phyloP scores from a whole-genome alignment of 2,888 invertebrate species.

The Resseliella maxima region DNA sequence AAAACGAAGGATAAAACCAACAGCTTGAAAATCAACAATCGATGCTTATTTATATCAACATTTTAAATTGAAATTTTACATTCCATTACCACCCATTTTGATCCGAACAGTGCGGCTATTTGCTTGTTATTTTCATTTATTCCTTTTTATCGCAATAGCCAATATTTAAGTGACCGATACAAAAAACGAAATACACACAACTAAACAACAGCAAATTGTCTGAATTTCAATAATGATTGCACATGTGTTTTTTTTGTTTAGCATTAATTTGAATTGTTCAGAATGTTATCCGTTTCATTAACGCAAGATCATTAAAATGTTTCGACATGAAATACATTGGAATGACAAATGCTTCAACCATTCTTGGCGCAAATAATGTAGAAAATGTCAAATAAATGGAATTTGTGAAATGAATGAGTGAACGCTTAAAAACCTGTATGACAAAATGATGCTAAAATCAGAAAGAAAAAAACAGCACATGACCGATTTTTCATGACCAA shows the following conservation, averaged over 20 bases:
- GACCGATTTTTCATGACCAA: background rate
- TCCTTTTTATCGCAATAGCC: background rate
- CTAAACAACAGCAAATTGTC: conserved; percentile 26
- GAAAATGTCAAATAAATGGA: background rate
- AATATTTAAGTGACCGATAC: background rate
- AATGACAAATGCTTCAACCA: conserved; percentile 17
- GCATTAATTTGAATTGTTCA: background rate
- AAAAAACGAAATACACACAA: background rate
- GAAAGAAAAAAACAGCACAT: background rate
- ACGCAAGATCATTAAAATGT: conserved; percentile 34
- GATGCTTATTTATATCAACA: background rate
- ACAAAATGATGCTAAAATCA: background rate
- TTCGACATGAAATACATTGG: background rate
- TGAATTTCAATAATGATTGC: conserved; percentile 38
- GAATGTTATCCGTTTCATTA: background rate
- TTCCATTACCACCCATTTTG: conserved; percentile 9
- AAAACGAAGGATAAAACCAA: background rate
- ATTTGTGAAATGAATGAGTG: background rate
- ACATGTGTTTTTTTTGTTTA: background rate
- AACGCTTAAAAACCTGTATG: background rate
- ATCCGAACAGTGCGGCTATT: background rate
- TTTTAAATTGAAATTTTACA: conserved; percentile 17
- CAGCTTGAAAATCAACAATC: background rate
- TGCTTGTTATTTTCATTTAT: background rate
- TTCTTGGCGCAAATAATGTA: conserved; percentile 16